A percentile compares a stretch with the other conserved stretches of the same genome.
Conservation (phyloP, 1,140 invertebrate species). For the Drusus annulatus region DNA sequence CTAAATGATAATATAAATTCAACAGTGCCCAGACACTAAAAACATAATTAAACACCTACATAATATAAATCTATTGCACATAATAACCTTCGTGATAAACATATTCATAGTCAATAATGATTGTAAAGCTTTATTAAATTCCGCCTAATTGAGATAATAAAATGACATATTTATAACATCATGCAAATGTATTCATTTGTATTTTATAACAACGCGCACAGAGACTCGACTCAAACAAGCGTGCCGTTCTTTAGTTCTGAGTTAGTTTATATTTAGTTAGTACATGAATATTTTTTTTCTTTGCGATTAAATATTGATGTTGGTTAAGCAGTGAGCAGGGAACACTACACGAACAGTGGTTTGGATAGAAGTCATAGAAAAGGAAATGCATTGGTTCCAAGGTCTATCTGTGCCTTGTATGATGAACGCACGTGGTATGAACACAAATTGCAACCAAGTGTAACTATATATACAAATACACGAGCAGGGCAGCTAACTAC, state of each 20-base stretch:
- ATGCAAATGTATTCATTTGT: slow-evolving; percentile 7
- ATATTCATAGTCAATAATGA: no score
- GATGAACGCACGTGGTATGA: slow-evolving; percentile 27
- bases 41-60: no score
- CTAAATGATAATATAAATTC: no score
- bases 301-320: no score
- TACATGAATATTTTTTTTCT: background rate
- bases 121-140: background rate
- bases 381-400: slow-evolving; percentile 40
- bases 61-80: no score
- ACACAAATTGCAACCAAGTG: slow-evolving; percentile 17
- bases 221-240: background rate
- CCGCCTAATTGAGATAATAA: slow-evolving; percentile 9
- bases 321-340: no score
- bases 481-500: no score
- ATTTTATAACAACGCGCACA: background rate
- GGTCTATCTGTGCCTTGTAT: background rate
- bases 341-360: background rate
- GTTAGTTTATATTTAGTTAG: no score
- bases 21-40: no score
- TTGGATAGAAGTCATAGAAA: slow-evolving; percentile 27
- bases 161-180: slow-evolving; percentile 11
- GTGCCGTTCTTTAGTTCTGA: no score
- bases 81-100: no score
- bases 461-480: background rate